phyloP scores from a whole-genome alignment of 2,888 invertebrate species.

The Pegoplata infirma region DNA sequence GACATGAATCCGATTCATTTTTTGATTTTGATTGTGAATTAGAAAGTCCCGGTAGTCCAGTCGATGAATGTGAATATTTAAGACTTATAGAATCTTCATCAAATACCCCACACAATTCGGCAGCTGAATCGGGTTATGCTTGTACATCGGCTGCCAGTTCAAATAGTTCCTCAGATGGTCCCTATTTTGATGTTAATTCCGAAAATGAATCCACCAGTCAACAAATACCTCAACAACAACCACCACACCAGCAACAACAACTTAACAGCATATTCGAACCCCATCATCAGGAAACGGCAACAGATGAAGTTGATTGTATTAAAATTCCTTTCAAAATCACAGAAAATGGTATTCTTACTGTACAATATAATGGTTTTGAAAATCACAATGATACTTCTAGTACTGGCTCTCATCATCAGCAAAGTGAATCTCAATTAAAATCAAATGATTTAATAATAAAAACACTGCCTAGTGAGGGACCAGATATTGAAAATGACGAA shows the following conservation, averaged over 20 bases:
- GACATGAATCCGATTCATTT: slow-evolving; percentile 80
- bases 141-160: slow-evolving; percentile 79
- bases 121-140: slow-evolving; percentile 79
- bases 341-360: background rate
- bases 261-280: slow-evolving; percentile 41
- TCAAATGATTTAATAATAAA: slow-evolving; percentile 32
- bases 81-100: slow-evolving; percentile 79
- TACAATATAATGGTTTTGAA: slow-evolving; percentile 45
- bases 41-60: slow-evolving; percentile 86
- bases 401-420: background rate
- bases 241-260: slow-evolving; percentile 37
- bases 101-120: slow-evolving; percentile 79
- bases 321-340: background rate
- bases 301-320: slow-evolving; percentile 35
- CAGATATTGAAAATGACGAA: slow-evolving; percentile 22
- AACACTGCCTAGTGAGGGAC: slow-evolving; percentile 53
- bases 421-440: slow-evolving; percentile 1
- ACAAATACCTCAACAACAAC: slow-evolving; percentile 49
- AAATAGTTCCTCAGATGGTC: slow-evolving; percentile 79
- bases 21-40: slow-evolving; percentile 83
- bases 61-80: slow-evolving; percentile 81
- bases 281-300: slow-evolving; percentile 38
- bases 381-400: too few relatives aligned
- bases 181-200: slow-evolving; percentile 79
- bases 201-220: slow-evolving; percentile 60